Percentiles rank a stretch among this genome's conserved stretches.
Evolutionary conservation across 2,113 vertebrate genomes (phyloP).

Genomic region (Corydoras maculifer): DNA sequence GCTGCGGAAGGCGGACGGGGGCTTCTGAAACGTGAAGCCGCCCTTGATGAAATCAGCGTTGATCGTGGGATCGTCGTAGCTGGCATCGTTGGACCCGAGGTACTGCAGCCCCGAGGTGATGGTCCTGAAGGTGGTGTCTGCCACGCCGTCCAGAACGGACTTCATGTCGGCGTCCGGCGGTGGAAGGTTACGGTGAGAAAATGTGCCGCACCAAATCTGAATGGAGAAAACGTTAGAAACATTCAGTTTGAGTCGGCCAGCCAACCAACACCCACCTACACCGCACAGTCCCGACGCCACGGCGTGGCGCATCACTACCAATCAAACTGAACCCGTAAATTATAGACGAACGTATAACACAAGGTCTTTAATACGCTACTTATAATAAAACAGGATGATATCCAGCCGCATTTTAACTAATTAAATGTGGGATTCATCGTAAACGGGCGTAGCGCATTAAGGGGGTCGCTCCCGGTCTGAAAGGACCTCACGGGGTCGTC

Average conservation of each 20-base stretch:
- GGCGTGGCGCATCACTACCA: no score
- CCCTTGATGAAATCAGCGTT: constrained; percentile 80
- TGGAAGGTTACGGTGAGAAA: constrained; percentile 48
- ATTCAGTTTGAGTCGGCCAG: constrained; percentile 8
- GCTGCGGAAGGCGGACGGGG: constrained; percentile 85
- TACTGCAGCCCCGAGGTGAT: constrained; percentile 95
- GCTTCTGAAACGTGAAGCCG: constrained; percentile 84
- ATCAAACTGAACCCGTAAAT: no score
- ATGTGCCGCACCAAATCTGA: constrained; percentile 52
- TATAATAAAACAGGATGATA: neutral
- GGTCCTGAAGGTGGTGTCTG: constrained; percentile 95
- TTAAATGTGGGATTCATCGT: constrained; percentile 11
- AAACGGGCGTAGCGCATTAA: neutral
- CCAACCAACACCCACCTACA: no score
- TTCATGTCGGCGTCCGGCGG: constrained; percentile 79
- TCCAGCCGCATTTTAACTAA: neutral
- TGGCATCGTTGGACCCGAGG: constrained; percentile 87
- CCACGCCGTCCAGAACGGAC: constrained; percentile 92
- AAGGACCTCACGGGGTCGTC: constrained; percentile 12
- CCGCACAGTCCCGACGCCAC: no score
- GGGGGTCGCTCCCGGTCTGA: neutral
- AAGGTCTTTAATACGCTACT: neutral
- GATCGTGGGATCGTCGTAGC: constrained; percentile 79
- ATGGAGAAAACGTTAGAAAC: constrained; percentile 42
- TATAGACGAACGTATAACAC: no score